Evolutionary conservation across 2,888 invertebrate genomes (phyloP), one percentile per base, ranked within the genome.

Genomic region (Xestia ashworthii): DNA sequence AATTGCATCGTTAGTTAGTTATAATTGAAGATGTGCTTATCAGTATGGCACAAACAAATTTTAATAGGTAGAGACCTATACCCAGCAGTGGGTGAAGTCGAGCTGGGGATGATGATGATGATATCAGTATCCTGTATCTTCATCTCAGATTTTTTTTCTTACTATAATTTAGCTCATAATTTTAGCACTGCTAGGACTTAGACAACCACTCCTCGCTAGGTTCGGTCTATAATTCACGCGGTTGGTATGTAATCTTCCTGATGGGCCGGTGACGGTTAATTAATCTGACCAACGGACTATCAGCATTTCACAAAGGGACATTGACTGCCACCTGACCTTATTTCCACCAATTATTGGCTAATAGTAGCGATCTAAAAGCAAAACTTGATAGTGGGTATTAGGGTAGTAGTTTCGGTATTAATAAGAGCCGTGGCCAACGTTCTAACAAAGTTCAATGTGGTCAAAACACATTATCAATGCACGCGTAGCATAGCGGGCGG

Each of bases 381-480:
- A 14, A 48, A 32, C 32, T 19, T 44, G n/a, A n/a, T 22, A 25
- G n/a, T 38, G 25, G 46, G 16, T 46, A 41, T n/a, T 25, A 44
- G 25, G 46, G 16, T 46, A 41, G 41, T 25, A 65, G 65, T 80
- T 71, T 80, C 48, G 9, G 80, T 19, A 62, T 53, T 62, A 53
- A 62, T 53, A 55, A 46, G 53, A 73, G 66, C 53, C 44, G 66
- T 78, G 70, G 32, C 50, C 12, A 60, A 60, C 32, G 32, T 60
- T 60, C 48, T 76, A 22, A n/a, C 60, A 71, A 79, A 58, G 22
- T 58, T 66, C n/a, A 66, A 22, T 53, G 71, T 70, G 70, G 79
- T 73, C 53, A 80, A 80, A 80, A 62, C 22, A 50, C 66, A 73
- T 67, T 80, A 55, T 66, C 25, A 64, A 60, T 68, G 74, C 67